Percentiles rank a stretch among this genome's conserved stretches.
Conservation (phyloP, 2,797 vertebrate species). For the Rousettus madagascariensis region DNA sequence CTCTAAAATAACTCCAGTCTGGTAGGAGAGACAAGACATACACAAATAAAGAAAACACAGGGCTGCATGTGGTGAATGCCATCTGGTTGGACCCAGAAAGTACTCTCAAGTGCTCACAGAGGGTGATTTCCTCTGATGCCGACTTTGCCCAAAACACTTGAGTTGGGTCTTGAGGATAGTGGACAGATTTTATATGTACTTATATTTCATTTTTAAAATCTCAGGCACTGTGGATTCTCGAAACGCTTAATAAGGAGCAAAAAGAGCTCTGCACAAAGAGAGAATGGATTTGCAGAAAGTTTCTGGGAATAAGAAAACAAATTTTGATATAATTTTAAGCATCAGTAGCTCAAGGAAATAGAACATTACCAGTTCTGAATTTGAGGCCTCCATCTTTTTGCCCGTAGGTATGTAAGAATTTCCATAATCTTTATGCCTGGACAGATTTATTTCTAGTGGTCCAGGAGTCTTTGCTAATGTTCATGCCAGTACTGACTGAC, state of each 20-base stretch:
- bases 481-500: not conserved
- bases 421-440: not conserved
- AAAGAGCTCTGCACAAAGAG: not conserved
- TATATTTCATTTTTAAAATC: not conserved
- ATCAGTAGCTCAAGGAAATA: not conserved
- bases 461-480: not conserved
- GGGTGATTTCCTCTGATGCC: not conserved
- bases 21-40: not conserved
- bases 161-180: not conserved
- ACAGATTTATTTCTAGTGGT: constrained; percentile 5
- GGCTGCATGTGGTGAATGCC: not conserved
- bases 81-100: not conserved
- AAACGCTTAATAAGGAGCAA: not conserved
- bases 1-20: not conserved
- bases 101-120: not conserved
- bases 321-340: constrained; percentile 24
- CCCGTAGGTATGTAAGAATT: not conserved
- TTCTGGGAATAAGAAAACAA: not conserved
- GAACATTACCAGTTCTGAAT: not conserved
- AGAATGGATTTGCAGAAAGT: not conserved
- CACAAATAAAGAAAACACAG: not conserved
- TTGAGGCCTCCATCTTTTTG: constrained; percentile 4
- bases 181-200: not conserved
- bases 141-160: not conserved
- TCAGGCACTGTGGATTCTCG: not conserved